phyloP scores from a whole-genome alignment of 1,140 invertebrate species.

The Drosophila kepulauana region DNA sequence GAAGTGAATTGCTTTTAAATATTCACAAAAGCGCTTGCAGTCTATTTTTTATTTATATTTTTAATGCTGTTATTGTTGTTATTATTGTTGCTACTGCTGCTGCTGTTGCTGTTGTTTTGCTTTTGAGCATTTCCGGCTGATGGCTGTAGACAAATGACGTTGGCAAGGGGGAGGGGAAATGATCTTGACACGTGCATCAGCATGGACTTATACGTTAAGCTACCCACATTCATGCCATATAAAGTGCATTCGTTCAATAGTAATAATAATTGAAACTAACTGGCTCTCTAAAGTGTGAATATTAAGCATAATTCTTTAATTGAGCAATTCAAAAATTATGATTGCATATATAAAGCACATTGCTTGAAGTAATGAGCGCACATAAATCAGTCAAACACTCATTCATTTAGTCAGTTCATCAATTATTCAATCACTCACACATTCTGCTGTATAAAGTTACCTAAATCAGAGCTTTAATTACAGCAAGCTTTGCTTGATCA shows the following conservation, averaged over 20 bases:
- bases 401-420: neutral
- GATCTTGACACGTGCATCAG: constrained; percentile 32
- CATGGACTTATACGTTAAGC: constrained; percentile 7
- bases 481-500: neutral
- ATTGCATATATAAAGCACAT: neutral
- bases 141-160: neutral
- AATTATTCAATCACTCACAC: neutral
- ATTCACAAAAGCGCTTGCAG: constrained; percentile 53
- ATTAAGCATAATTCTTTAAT: neutral
- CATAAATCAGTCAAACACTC: neutral
- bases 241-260: neutral
- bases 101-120: constrained; percentile 5
- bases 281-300: neutral
- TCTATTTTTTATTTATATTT: constrained; percentile 8
- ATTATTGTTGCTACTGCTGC: constrained; percentile 18
- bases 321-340: neutral
- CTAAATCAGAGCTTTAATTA: neutral
- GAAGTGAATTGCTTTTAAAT: constrained; percentile 59
- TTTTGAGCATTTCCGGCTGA: constrained; percentile 62
- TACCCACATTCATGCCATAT: neutral
- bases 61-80: constrained; percentile 35
- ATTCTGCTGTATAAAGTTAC: neutral
- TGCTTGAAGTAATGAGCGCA: neutral
- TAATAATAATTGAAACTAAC: neutral
- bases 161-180: neutral